A percentile compares a stretch with the other conserved stretches of the same genome.
Evolutionary conservation across 2,888 invertebrate genomes (phyloP).

Genomic region (Blomia tropicalis): DNA sequence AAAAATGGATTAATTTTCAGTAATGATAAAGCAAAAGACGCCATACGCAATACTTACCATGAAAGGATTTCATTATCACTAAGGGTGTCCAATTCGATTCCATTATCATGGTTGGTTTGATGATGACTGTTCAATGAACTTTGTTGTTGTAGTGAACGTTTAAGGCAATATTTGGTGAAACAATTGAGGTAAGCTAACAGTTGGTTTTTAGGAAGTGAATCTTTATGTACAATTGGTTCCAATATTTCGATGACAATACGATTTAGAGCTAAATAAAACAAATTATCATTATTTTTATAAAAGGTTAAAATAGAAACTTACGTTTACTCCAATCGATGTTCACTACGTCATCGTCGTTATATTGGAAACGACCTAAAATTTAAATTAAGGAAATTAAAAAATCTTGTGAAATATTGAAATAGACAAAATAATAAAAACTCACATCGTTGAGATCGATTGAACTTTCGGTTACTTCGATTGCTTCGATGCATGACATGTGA

Average conservation of each 20-base stretch:
- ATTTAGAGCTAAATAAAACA: constrained; percentile 37
- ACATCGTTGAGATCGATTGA: constrained; percentile 20
- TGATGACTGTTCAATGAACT: neutral
- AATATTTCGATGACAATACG: constrained; percentile 47
- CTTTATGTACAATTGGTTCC: constrained; percentile 45
- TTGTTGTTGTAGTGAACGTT: constrained; percentile 31
- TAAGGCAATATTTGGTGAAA: constrained; percentile 59
- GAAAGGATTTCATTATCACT: constrained; percentile 61
- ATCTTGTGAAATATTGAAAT: neutral
- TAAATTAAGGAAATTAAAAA: constrained; percentile 20
- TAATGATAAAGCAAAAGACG: neutral
- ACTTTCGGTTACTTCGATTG: constrained; percentile 17
- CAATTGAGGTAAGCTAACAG: constrained; percentile 72
- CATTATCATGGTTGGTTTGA: neutral
- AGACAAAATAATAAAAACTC: constrained; percentile 9
- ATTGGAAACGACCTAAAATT: constrained; percentile 28
- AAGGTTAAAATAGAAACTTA: constrained; percentile 20
- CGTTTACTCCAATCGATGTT: constrained; percentile 30
- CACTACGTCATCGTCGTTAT: constrained; percentile 31
- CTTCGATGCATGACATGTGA: constrained; percentile 15
- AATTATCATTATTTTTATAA: constrained; percentile 28
- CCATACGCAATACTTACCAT: constrained; percentile 45
- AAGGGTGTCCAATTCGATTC: constrained; percentile 41
- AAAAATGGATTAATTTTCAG: neutral
- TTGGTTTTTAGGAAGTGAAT: constrained; percentile 50